Evolutionary conservation across 2,888 invertebrate species (phyloP).

Genomic region (Apocheima hispidaria): DNA sequence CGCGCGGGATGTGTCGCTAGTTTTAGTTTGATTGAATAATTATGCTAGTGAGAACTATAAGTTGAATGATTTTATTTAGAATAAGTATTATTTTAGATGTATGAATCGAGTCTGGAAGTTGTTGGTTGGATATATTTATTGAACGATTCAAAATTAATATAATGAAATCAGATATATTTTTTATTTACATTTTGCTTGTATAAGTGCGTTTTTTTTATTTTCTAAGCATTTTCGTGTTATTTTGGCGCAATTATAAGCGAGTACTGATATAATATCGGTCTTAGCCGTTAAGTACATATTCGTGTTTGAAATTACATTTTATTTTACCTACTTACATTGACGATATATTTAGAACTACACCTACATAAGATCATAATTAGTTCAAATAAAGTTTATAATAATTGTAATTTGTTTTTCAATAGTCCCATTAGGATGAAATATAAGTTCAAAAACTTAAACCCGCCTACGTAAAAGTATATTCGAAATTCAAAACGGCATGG

Average conservation of each 20-base stretch:
- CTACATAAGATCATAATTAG: constrained; percentile 59
- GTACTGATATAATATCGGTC: constrained; percentile 51
- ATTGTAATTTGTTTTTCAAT: constrained; percentile 56
- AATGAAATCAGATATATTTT: constrained; percentile 54
- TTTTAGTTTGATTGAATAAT: constrained; percentile 50
- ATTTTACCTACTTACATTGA: constrained; percentile 60
- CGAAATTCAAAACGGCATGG: too few relatives aligned
- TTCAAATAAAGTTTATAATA: constrained; percentile 70
- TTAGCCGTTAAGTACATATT: constrained; percentile 56
- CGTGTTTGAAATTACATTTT: constrained; percentile 55
- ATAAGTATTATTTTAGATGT: constrained; percentile 65
- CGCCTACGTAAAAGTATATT: too few relatives aligned
- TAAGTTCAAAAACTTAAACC: too few relatives aligned
- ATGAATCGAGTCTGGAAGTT: constrained; percentile 45
- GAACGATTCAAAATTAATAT: constrained; percentile 70
- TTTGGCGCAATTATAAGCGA: constrained; percentile 78
- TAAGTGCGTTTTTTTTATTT: constrained; percentile 57
- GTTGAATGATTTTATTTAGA: constrained; percentile 65
- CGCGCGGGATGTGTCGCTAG: constrained; percentile 29
- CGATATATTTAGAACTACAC: constrained; percentile 50
- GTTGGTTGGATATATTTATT: constrained; percentile 64
- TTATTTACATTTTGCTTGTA: constrained; percentile 60
- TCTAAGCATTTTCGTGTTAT: constrained; percentile 74
- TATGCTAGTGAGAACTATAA: constrained; percentile 64
- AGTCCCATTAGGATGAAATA: not conserved